phyloP scores from a whole-genome alignment of 2,888 invertebrate species.

The Sinelater perroti region DNA sequence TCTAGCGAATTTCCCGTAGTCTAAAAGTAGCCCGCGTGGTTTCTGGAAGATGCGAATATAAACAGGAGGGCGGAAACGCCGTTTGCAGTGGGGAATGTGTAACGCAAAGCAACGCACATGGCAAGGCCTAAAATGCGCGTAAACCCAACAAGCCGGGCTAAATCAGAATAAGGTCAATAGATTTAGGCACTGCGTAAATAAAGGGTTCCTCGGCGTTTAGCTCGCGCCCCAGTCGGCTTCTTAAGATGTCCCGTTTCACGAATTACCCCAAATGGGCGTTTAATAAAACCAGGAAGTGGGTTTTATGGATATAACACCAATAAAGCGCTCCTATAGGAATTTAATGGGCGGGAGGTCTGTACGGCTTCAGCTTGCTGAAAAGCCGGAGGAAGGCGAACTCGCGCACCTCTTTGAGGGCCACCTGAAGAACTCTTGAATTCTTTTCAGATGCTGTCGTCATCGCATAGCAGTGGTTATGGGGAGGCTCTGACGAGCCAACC shows the following conservation, averaged over 20 bases:
- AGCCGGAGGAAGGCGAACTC: background rate
- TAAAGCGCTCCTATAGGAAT: conserved; percentile 12
- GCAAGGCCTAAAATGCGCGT: background rate
- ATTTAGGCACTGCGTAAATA: conserved; percentile 10
- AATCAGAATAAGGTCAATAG: conserved; percentile 12
- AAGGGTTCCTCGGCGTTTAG: background rate
- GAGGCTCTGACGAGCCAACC: conserved; percentile 53
- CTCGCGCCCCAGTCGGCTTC: conserved; percentile 9
- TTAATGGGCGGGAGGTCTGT: conserved; percentile 1
- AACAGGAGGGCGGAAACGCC: conserved; percentile 11
- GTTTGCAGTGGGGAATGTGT: background rate
- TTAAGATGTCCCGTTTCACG: background rate
- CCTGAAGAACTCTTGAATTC: no score
- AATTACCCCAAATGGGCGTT: conserved; percentile 5
- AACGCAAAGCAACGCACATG: background rate
- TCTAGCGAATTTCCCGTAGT: background rate
- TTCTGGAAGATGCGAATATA: background rate
- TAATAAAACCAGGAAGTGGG: conserved; percentile 19
- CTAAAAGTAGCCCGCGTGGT: background rate
- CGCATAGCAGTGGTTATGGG: conserved; percentile 49
- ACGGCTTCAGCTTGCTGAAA: background rate
- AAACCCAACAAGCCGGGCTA: background rate
- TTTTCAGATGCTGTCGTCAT: conserved; percentile 57
- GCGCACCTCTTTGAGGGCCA: no score
- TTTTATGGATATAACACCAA: conserved; percentile 11